Evolutionary conservation across 1,140 invertebrate genomes (phyloP).

Genomic region (Cydia amplana): DNA sequence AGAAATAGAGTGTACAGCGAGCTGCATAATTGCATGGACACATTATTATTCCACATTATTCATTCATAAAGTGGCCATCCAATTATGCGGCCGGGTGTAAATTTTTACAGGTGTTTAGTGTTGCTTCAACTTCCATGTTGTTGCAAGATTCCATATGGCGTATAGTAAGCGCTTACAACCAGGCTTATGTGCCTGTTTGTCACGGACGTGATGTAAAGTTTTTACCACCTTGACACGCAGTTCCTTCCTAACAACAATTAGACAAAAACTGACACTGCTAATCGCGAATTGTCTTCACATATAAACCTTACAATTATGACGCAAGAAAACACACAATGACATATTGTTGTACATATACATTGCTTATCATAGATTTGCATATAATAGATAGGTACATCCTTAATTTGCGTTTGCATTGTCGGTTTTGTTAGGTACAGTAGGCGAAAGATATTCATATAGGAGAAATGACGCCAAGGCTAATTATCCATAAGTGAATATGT

Average conservation of each 20-base stretch:
- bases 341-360: conserved; percentile 40
- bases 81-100: too few relatives aligned
- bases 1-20: too few relatives aligned
- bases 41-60: too few relatives aligned
- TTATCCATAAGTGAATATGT: too few relatives aligned
- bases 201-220: neutral
- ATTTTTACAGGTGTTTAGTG: too few relatives aligned
- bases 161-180: neutral
- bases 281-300: conserved; percentile 37
- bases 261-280: conserved; percentile 41
- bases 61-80: too few relatives aligned
- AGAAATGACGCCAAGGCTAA: too few relatives aligned
- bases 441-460: conserved; percentile 1
- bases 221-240: neutral
- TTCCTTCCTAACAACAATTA: conserved; percentile 30
- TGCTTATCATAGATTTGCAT: conserved; percentile 37
- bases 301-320: conserved; percentile 36
- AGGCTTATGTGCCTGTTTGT: neutral
- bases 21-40: too few relatives aligned
- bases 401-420: conserved; percentile 10
- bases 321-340: conserved; percentile 45
- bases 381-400: conserved; percentile 32
- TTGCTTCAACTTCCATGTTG: too few relatives aligned
- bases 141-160: neutral
- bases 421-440: neutral